Conservation (phyloP, 2,888 invertebrate species). For the Thymelicus lineola region DNA sequence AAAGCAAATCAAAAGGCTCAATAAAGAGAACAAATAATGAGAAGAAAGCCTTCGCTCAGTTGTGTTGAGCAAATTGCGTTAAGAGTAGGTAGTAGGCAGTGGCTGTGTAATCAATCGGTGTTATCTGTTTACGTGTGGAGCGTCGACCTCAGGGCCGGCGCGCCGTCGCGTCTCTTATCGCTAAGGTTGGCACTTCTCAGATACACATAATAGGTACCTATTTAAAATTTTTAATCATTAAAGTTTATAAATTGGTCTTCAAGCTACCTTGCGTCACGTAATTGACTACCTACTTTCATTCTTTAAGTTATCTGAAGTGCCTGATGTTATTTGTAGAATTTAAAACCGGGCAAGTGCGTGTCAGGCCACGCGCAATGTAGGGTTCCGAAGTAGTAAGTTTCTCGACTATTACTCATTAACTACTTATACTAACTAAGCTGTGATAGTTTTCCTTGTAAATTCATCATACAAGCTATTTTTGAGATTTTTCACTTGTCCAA, state of each 20-base stretch:
- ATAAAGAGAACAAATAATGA: constrained; percentile 3
- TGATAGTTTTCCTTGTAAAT: too few relatives aligned
- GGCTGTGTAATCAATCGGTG: constrained; percentile 68
- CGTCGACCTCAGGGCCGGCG: constrained; percentile 60
- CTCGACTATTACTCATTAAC: too few relatives aligned
- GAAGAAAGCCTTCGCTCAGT: constrained; percentile 25
- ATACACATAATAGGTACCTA: not conserved
- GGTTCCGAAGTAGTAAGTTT: too few relatives aligned
- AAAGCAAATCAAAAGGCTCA: too few relatives aligned
- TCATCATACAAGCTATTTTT: too few relatives aligned
- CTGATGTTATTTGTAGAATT: too few relatives aligned
- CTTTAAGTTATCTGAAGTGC: too few relatives aligned
- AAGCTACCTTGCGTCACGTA: not conserved
- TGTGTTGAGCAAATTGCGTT: constrained; percentile 42
- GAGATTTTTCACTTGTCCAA: too few relatives aligned
- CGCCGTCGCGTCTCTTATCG: constrained; percentile 45
- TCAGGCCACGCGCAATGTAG: too few relatives aligned
- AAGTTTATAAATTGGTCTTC: not conserved
- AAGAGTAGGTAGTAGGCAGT: constrained; percentile 65
- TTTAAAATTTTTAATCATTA: not conserved
- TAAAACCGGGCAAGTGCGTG: too few relatives aligned
- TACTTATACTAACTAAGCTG: too few relatives aligned
- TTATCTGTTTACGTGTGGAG: constrained; percentile 73
- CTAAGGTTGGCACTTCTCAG: constrained; percentile 25
- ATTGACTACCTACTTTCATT: too few relatives aligned